Evolutionary conservation across 2,797 vertebrate genomes (phyloP).

Genomic region (Coracias cyanogaster): DNA sequence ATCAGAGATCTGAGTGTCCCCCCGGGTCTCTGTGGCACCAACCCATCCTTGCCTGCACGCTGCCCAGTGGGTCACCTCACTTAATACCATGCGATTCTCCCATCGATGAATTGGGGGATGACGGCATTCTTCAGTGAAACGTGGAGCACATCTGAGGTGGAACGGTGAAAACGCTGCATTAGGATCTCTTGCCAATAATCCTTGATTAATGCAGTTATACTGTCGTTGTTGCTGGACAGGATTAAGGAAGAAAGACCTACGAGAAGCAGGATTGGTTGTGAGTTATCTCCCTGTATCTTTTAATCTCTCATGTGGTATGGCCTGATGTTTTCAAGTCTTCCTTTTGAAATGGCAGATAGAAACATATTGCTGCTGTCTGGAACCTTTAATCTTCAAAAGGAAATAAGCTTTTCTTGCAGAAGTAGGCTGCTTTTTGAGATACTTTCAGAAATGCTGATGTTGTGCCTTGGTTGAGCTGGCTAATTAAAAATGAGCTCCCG

Average conservation of each 20-base stretch:
- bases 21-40: not conserved
- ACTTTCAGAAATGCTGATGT: slow-evolving; percentile 62
- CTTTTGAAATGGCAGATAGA: slow-evolving; percentile 53
- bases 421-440: slow-evolving; percentile 56
- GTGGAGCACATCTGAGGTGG: rapidly evolving
- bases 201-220: not conserved
- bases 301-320: slow-evolving; percentile 16
- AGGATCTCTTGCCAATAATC: not conserved
- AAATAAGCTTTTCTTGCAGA: slow-evolving; percentile 56
- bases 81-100: rapidly evolving
- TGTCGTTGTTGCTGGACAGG: slow-evolving; percentile 27
- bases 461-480: slow-evolving; percentile 56
- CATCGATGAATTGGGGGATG: rapidly evolving
- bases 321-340: slow-evolving; percentile 33
- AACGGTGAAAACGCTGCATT: not conserved
- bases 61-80: not conserved
- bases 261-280: slow-evolving; percentile 23
- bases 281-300: slow-evolving; percentile 52
- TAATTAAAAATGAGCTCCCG: slow-evolving; percentile 62
- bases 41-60: not conserved
- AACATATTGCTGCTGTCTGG: slow-evolving; percentile 56
- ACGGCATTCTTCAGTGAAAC: not conserved
- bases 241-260: slow-evolving; percentile 7
- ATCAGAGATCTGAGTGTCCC: rapidly evolving
- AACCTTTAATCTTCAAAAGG: slow-evolving; percentile 61